Base-by-base conservation (phyloP, 2,113 vertebrate genomes). In the Numenius arquata region DNA sequence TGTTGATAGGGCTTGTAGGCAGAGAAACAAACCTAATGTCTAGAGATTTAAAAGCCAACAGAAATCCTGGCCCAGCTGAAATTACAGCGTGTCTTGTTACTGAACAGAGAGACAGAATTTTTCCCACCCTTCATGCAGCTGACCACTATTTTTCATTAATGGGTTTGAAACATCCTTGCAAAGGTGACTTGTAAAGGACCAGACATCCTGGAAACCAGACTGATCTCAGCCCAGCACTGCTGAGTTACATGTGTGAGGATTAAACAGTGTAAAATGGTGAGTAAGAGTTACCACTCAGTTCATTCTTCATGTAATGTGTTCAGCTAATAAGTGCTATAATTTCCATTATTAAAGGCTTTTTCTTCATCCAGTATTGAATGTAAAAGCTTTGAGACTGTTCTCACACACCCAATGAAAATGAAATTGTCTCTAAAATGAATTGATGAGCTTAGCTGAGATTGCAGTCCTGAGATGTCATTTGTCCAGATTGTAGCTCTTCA, bases 311-410 rank as follows among this genome's bases (percentile, higher is more conserved):
- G 29, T 40, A 78, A 59, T 0, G 0, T n/a, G 27, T 30, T 86
- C 65, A 75, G 43, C 20, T 85, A 87, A 34, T 67, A 88, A 92
- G 21, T 74, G 15, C 40, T 36, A 23, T 55, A 73, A 63, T 88
- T 96, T 91, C 68, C 45, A 90, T 88, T 88, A 76, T 74, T 76
- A 85, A 93, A 93, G 27, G 16, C 4, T 85, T 81, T 87, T 63
- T 12, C 48, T 93, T 94, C 61, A 76, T 58, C 40, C 22, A 48
- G 30, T 41, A 85, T 78, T 90, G 89, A 78, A 89, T 34, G 34
- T 34, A 75, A 86, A 75, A 85, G 22, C 43, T 89, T 68, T 90
- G 80, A 95, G n/a, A 85, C 40, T 45, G 36, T 59, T 94, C 45
- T 94, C 25, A 72, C 27, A 63, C 9, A 41, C 12, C 36, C 36